A percentile compares a stretch with the other conserved stretches of the same genome.
These are phyloP conservation scores for Podarcis muralis DNA, from an alignment of 2,113 vertebrate species.

Conservation along the genomic window DNA sequence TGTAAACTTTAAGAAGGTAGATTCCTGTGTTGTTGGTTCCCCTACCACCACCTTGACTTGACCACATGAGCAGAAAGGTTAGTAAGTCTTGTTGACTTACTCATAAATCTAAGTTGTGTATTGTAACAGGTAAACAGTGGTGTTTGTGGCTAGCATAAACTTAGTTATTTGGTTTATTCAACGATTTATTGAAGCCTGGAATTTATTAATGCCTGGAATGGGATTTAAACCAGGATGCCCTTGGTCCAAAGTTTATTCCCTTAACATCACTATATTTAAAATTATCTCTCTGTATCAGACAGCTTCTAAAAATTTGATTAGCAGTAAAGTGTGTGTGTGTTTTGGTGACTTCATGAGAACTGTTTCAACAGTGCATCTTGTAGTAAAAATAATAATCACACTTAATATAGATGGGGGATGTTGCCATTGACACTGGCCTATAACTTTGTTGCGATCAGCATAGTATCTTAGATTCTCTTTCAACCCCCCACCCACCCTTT, in stretches of 20 bases:
- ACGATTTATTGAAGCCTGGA: not conserved
- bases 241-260: not conserved
- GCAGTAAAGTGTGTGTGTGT: not conserved
- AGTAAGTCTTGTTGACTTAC: not conserved
- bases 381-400: constrained; percentile 23
- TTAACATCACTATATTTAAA: not conserved
- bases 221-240: not conserved
- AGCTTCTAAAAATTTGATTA: not conserved
- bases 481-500: constrained; percentile 24
- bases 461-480: constrained; percentile 17
- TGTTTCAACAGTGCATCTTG: constrained; percentile 37
- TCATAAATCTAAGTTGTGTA: not conserved
- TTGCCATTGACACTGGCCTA: constrained; percentile 50
- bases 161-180: not conserved
- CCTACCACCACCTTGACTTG: not conserved
- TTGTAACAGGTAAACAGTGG: not conserved
- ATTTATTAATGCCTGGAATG: not conserved
- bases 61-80: not conserved
- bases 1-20: not conserved
- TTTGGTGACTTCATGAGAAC: constrained; percentile 15
- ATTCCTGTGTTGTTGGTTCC: too few relatives aligned
- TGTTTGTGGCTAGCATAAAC: not conserved
- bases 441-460: constrained; percentile 43
- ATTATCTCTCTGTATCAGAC: too few relatives aligned
- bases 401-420: constrained; percentile 20